Percentiles rank a stretch among this genome's conserved stretches.
Conservation (phyloP, 2,113 vertebrate genomes). For the Eulacestoma nigropectus region DNA sequence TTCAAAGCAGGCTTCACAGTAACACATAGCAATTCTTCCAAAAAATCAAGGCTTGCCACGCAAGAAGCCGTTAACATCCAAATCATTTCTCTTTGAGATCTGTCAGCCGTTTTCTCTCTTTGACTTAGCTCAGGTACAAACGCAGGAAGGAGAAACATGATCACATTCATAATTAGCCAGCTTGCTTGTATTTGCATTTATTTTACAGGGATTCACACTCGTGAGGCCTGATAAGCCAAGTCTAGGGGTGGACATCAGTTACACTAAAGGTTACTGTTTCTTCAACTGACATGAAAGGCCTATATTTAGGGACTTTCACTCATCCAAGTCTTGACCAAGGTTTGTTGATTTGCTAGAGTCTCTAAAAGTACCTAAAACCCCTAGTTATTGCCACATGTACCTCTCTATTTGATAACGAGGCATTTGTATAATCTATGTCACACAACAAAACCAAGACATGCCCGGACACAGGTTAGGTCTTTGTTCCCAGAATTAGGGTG, state of each 20-base stretch:
- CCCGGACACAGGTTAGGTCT: not conserved
- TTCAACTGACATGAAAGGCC: not conserved
- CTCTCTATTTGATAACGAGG: not conserved
- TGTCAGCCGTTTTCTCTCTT: not conserved
- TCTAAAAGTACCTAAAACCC: not conserved
- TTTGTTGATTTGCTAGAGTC: not conserved
- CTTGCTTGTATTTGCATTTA: not conserved
- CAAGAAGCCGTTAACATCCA: not conserved
- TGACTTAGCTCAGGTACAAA: not conserved
- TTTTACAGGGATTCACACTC: not conserved
- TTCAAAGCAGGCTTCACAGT: not conserved
- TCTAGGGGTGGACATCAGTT: not conserved
- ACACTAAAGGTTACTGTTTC: not conserved
- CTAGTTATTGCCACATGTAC: not conserved
- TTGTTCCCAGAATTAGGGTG: not conserved
- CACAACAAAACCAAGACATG: not conserved
- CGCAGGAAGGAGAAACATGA: not conserved
- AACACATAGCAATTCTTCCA: accelerated
- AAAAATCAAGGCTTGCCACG: accelerated
- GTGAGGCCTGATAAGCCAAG: not conserved
- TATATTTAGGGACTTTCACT: not conserved
- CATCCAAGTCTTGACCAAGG: not conserved
- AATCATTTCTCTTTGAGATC: not conserved
- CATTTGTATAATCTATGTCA: not conserved
- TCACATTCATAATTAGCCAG: accelerated